phyloP scores from a whole-genome alignment of 1,140 invertebrate species.

The Holotrichia oblita region DNA sequence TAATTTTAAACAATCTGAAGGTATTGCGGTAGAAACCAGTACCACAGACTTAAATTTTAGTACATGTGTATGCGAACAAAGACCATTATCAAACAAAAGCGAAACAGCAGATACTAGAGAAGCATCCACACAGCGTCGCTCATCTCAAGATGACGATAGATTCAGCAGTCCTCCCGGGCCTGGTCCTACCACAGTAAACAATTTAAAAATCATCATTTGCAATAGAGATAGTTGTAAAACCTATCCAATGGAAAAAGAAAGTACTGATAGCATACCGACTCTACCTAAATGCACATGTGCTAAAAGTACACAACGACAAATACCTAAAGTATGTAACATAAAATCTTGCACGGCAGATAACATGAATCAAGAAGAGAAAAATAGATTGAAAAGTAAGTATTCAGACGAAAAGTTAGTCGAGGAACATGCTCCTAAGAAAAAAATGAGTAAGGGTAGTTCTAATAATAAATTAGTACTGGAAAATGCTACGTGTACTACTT shows the following conservation, averaged over 20 bases:
- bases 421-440: background rate
- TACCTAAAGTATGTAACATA: background rate
- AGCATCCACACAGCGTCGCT: background rate
- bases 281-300: constrained; percentile 7
- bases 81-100: background rate
- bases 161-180: background rate
- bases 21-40: background rate
- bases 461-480: background rate
- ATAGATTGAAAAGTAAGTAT: background rate
- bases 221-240: constrained; percentile 21
- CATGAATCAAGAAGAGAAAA: background rate
- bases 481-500: constrained; percentile 21
- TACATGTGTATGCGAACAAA: constrained; percentile 6
- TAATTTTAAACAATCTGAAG: background rate
- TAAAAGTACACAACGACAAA: background rate
- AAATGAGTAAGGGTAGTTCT: background rate
- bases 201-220: constrained; percentile 16
- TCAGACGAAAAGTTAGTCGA: background rate
- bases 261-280: background rate
- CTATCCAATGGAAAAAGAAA: background rate
- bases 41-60: constrained; percentile 17
- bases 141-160: background rate
- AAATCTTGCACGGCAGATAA: background rate
- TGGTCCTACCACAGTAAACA: background rate
- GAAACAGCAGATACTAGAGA: background rate